phyloP scores from a whole-genome alignment of 2,888 invertebrate species.

The Diadromus collaris region DNA sequence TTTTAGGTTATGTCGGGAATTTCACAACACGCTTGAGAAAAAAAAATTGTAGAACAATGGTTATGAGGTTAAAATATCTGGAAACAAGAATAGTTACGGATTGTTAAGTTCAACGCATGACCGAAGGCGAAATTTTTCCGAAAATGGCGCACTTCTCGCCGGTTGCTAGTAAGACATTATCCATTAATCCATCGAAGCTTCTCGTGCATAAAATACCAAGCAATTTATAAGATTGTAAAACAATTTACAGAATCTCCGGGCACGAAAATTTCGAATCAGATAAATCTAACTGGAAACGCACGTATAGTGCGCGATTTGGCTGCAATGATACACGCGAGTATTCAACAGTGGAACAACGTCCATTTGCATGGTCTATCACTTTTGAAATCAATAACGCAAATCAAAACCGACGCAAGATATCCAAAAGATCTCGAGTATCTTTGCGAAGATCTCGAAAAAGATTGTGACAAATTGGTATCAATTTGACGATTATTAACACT shows the following conservation, averaged over 20 bases:
- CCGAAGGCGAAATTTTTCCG: background rate
- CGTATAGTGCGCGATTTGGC: conserved; percentile 82
- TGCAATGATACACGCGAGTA: conserved; percentile 81
- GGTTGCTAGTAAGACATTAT: conserved; percentile 60
- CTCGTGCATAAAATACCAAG: background rate
- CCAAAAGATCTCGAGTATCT: conserved; percentile 69
- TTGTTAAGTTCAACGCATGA: background rate
- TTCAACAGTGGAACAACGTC: conserved; percentile 81
- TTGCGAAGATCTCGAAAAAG: conserved; percentile 72
- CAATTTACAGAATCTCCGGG: conserved; percentile 58
- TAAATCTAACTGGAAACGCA: conserved; percentile 82
- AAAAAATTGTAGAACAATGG: background rate
- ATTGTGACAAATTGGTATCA: conserved; percentile 71
- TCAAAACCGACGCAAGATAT: conserved; percentile 67
- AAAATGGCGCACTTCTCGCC: conserved; percentile 64
- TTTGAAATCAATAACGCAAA: conserved; percentile 78
- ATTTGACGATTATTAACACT: background rate
- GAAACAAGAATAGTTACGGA: background rate
- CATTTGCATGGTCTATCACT: conserved; percentile 79
- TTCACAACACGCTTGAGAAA: background rate
- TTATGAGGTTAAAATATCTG: background rate
- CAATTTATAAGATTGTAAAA: conserved; percentile 3
- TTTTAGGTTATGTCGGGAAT: conserved; percentile 43
- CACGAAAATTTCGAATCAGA: conserved; percentile 73
- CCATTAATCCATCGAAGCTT: background rate